Base-by-base conservation (phyloP, 2,797 vertebrate genomes). In the Poecilia wingei region DNA sequence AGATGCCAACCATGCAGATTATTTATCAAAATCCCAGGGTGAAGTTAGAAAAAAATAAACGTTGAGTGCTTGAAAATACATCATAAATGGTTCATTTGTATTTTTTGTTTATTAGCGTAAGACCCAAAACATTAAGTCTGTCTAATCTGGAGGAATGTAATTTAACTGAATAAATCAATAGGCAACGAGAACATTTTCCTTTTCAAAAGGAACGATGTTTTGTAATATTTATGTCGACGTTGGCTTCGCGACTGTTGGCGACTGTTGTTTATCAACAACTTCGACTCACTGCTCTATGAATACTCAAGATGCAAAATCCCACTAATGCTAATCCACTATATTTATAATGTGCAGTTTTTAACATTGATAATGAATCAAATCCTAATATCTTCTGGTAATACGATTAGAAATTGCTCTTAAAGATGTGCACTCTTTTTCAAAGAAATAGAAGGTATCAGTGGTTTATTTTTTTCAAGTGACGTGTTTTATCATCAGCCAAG, bases 401-500 rank as follows among this genome's bases (percentile, higher is more conserved):
- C 74, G 89, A 92, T 91, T 94, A 91, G 76, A 31, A 85, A 85
- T 83, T 79, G 74, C 76, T 59, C 79, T 74, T 79, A 86, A 28
- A 84, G 82, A 85, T 87, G 86, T 75, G 49, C 51, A 49, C 79
- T 82, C 55, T 84, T 83, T 83, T 86, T 36, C 49, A 81, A 80
- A 70, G 68, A 82, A 84, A 85, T 80, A 70, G 78, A 91, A 87
- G 55, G 72, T 85, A 83, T 85, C 79, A 66, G 75, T 82, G 82
- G 76, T 90, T 85, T 91, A 78, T 89, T 90, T 82, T 82, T 68
- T 86, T 83, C 69, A 81, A 81, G 77, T 78, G 85, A 75, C 78
- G 76, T 87, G 89, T 89, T 92, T 91, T 87, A 93, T 90, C 87
- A 83, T 83, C 79, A 84, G 92, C 93, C 89, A 93, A 88, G 89